phyloP scores from a whole-genome alignment of 2,888 invertebrate genomes.

The Xanthia togata region DNA sequence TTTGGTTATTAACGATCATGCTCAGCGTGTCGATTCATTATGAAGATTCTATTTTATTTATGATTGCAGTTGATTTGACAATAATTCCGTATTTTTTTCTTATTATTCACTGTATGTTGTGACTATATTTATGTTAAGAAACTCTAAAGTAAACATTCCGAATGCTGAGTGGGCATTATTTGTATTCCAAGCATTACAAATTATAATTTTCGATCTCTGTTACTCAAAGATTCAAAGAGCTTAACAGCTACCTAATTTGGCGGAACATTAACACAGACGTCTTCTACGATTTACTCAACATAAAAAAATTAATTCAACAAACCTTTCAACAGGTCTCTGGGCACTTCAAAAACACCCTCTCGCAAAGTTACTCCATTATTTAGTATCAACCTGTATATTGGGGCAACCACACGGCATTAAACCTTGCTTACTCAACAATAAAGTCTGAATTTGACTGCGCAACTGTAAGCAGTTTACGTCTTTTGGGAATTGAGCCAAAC shows the following conservation, averaged over 20 bases:
- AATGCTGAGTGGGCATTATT: background rate
- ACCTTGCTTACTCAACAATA: constrained; percentile 64
- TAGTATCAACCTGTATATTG: constrained; percentile 75
- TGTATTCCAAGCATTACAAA: background rate
- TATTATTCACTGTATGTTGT: background rate
- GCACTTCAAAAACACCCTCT: constrained; percentile 78
- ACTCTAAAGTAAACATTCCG: background rate
- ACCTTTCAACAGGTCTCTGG: constrained; percentile 79
- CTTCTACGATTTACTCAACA: constrained; percentile 60
- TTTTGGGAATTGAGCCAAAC: constrained; percentile 73
- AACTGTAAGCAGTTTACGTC: constrained; percentile 68
- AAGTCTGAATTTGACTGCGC: constrained; percentile 71
- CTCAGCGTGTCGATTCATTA: background rate
- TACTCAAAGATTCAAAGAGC: background rate
- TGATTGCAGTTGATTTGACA: background rate
- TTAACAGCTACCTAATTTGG: constrained; percentile 20
- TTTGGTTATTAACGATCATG: too few relatives aligned
- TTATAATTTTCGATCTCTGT: background rate
- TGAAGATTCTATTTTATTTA: background rate
- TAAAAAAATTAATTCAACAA: constrained; percentile 71
- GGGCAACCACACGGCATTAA: constrained; percentile 55
- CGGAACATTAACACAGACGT: constrained; percentile 39
- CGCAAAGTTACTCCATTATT: constrained; percentile 79
- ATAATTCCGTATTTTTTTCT: background rate
- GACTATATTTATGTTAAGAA: background rate